Evolutionary conservation across 1,140 invertebrate species (phyloP), one percentile per base, ranked within the genome.

Genomic region (Rhyacophila brunnea): DNA sequence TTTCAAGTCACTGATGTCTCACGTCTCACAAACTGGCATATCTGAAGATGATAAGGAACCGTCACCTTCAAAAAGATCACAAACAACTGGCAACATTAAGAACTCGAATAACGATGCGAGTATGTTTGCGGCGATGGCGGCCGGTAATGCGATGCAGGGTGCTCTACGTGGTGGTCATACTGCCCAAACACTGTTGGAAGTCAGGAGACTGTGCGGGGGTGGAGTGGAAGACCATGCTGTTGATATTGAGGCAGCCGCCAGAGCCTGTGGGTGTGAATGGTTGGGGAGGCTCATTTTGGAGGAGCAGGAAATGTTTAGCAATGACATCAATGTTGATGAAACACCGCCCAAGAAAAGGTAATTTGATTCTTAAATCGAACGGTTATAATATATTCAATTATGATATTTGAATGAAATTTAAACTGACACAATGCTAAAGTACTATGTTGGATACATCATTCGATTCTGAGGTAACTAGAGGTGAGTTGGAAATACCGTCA

Each of bases 221-320:
- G 18, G 52, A 9, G 40, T 46, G 34, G 51, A 18, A 2, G 28
- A 35, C 5, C 1, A 10, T 9, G 18, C 17, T 10, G 19, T 1
- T 6, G 19, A 32, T 20, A 14, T 48, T 1, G 20, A 32, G 6
- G 6, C 20, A 1, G 44, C 17, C 1, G 43, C 53, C 35, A 49
- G 56, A 42, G 9, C 17, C 1, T 56, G 19, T 15, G 53, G 48
- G 6, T 40, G 53, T 6, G 40, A 44, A 13, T 64, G 62, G 62
- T 43, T 64, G 0, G 62, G 62, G 4, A 51, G 17, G 20, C 45
- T 64, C 40, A 23, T 64, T 10, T 17, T 57, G 10, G 62, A 64
- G 38, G 62, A 64, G 32, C 51, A 46, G 13, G 20, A 52, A 40
- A 42, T 60, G 36, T 13, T 28, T 14, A 40, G 15, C 6, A 20